Evolutionary conservation across 2,888 invertebrate genomes (phyloP).

Genomic region (Oscheius myriophilus): DNA sequence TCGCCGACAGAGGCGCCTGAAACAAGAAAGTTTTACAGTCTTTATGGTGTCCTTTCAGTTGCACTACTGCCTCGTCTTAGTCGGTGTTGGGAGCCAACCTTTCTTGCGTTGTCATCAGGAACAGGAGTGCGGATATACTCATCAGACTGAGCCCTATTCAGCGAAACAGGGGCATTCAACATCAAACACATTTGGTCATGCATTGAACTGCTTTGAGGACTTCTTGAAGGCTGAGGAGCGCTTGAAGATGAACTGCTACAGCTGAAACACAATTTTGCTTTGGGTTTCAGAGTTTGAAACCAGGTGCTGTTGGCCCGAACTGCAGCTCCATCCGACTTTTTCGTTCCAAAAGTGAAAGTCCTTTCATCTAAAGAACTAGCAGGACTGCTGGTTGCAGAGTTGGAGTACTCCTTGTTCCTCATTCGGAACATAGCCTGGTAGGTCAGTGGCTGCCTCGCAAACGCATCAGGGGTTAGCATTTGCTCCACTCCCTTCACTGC

Average conservation of each 20-base stretch:
- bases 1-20: slow-evolving; percentile 50
- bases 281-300: neutral
- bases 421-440: slow-evolving; percentile 68
- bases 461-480: slow-evolving; percentile 67
- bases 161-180: slow-evolving; percentile 52
- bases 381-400: slow-evolving; percentile 59
- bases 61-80: neutral
- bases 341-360: slow-evolving; percentile 47
- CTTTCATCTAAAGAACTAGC: slow-evolving; percentile 57
- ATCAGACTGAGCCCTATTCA: slow-evolving; percentile 53
- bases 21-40: neutral
- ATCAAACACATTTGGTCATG: slow-evolving; percentile 57
- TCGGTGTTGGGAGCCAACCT: slow-evolving; percentile 8
- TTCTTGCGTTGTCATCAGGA: slow-evolving; percentile 35
- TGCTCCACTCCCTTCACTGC: slow-evolving; percentile 65
- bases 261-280: neutral
- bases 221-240: slow-evolving; percentile 24
- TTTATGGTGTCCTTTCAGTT: neutral
- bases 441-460: slow-evolving; percentile 66
- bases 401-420: slow-evolving; percentile 61
- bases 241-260: slow-evolving; percentile 16
- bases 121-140: slow-evolving; percentile 46
- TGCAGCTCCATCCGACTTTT: slow-evolving; percentile 17
- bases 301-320: slow-evolving; percentile 27
- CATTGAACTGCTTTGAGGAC: slow-evolving; percentile 42